A percentile compares a stretch with the other conserved stretches of the same genome.
phyloP scores from a whole-genome alignment of 2,888 invertebrate genomes.

The Caenorhabditis zanzibari region DNA sequence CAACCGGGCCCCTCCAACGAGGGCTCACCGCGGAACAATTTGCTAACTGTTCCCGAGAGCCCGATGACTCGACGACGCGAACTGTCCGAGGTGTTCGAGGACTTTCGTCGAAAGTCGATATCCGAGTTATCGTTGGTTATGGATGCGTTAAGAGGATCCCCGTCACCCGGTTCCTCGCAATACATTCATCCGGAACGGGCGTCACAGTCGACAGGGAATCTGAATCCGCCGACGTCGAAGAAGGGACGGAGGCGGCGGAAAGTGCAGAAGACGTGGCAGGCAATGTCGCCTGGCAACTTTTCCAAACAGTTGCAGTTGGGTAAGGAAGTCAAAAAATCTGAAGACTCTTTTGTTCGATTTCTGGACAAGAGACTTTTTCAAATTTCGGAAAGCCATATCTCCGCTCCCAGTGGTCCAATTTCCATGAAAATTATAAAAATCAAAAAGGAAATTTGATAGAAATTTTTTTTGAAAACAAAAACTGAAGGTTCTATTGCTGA shows the following conservation, averaged over 20 bases:
- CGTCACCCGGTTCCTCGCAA: constrained; percentile 68
- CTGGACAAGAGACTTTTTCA: background rate
- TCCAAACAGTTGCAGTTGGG: constrained; percentile 76
- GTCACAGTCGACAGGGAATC: constrained; percentile 72
- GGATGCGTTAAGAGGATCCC: constrained; percentile 76
- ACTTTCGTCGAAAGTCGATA: constrained; percentile 77
- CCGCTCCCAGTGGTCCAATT: background rate
- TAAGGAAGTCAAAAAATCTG: constrained; percentile 44
- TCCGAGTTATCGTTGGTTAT: constrained; percentile 79
- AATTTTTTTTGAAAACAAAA: no score
- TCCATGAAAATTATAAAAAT: background rate
- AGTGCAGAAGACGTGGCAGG: constrained; percentile 74
- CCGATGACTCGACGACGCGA: constrained; percentile 60
- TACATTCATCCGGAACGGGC: constrained; percentile 74
- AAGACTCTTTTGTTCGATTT: no score
- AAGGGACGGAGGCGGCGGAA: constrained; percentile 69
- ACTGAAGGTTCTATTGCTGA: no score
- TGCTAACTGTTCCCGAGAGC: constrained; percentile 70
- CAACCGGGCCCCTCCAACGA: constrained; percentile 44
- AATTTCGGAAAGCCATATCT: background rate
- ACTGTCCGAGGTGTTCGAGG: constrained; percentile 64
- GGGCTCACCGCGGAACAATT: constrained; percentile 5
- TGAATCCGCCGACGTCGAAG: constrained; percentile 65
- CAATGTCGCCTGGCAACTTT: constrained; percentile 78
- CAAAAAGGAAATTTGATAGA: background rate